Conservation (phyloP, 2,797 vertebrate genomes). For the Xenops minutus region DNA sequence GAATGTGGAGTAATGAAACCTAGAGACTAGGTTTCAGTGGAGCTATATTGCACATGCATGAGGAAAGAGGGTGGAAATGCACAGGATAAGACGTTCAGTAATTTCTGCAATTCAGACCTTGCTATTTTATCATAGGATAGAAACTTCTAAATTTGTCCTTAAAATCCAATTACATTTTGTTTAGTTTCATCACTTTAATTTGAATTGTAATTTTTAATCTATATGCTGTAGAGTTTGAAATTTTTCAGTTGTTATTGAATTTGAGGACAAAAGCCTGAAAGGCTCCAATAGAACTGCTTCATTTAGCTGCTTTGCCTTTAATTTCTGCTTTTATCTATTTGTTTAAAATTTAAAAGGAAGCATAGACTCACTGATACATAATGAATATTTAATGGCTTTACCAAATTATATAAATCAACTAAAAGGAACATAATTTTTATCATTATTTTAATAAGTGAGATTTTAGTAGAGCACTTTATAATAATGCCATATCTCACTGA, state of each 20-base stretch:
- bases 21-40: background rate
- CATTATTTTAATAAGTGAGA: slow-evolving; percentile 31
- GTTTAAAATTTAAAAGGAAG: slow-evolving; percentile 34
- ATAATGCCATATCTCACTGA: slow-evolving; percentile 66
- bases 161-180: background rate
- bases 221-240: background rate
- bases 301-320: slow-evolving; percentile 33
- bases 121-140: background rate
- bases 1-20: background rate
- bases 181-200: background rate
- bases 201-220: background rate
- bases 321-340: slow-evolving; percentile 41
- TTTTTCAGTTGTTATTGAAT: background rate
- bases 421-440: slow-evolving; percentile 57
- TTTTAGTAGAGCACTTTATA: slow-evolving; percentile 73
- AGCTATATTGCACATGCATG: background rate
- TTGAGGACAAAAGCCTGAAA: slow-evolving; percentile 8
- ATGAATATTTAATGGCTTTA: slow-evolving; percentile 52
- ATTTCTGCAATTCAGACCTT: background rate
- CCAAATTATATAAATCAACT: slow-evolving; percentile 42
- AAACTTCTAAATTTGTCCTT: background rate
- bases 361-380: slow-evolving; percentile 24
- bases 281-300: background rate
- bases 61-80: background rate
- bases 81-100: accelerated